These are phyloP conservation scores for Temnothorax unifasciatus DNA, from an alignment of 2,888 invertebrate species.

Conservation along the genomic window DNA sequence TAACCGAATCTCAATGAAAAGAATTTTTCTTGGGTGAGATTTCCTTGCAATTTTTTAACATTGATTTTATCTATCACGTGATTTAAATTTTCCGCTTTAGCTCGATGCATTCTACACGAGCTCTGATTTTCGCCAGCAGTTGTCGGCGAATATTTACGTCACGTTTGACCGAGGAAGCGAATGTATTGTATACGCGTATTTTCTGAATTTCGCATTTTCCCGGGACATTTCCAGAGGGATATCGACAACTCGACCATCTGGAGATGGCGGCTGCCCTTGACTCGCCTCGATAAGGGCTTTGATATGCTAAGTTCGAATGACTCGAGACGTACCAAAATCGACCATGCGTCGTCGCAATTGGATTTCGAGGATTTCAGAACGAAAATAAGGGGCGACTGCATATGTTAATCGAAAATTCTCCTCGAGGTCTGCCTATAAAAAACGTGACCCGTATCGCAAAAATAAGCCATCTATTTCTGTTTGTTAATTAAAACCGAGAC, in stretches of 20 bases:
- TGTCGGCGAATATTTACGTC: constrained; percentile 68
- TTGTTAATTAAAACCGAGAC: constrained; percentile 12
- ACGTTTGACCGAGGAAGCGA: constrained; percentile 61
- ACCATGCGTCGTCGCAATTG: constrained; percentile 74
- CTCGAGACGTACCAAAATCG: constrained; percentile 77
- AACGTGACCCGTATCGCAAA: constrained; percentile 2
- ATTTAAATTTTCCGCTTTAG: constrained; percentile 65
- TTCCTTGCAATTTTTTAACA: constrained; percentile 61
- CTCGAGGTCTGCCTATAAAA: neutral
- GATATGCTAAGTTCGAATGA: constrained; percentile 82
- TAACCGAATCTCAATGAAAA: neutral
- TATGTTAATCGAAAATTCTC: constrained; percentile 69
- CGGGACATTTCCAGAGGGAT: constrained; percentile 75
- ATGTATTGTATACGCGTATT: constrained; percentile 61
- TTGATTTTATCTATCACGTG: constrained; percentile 55
- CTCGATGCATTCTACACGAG: constrained; percentile 56
- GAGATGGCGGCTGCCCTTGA: constrained; percentile 68
- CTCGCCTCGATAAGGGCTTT: constrained; percentile 79
- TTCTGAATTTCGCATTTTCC: constrained; percentile 79
- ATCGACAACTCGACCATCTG: constrained; percentile 71
- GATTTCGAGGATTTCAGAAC: constrained; percentile 67
- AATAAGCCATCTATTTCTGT: neutral
- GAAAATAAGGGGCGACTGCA: constrained; percentile 63
- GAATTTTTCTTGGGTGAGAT: constrained; percentile 55
- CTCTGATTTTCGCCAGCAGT: constrained; percentile 52